Base-by-base conservation (phyloP, 1,140 invertebrate genomes). In the Pectinophora gossypiella region DNA sequence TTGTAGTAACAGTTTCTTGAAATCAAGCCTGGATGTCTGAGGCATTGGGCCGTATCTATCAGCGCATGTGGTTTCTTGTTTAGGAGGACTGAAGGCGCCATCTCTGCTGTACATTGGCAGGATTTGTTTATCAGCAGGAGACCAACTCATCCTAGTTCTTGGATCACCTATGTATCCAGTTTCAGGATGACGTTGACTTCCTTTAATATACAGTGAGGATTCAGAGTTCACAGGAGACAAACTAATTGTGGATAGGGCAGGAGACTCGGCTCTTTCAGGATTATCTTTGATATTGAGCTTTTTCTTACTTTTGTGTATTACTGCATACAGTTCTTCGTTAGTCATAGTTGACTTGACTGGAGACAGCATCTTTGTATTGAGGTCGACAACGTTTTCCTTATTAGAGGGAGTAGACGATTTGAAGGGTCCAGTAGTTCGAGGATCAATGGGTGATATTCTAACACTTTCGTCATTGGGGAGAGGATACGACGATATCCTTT, bases 281-380 rank as follows among this genome's bases (percentile, higher is more conserved):
- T 78, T 85, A 56, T 91, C 90, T 65, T 89, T 91, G 50, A 93
- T 93, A 61, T 93, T 94, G 27, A 94, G 86, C 64, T 92, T 91
- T 70, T 92, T 93, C 69, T 94, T 94, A 38, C 92, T 94, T 76
- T 94, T 94, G 68, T 95, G 93, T 47, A 95, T 95, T 9, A 93
- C 92, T 3, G 93, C 92, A 60, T 94, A 95, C 0, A 95, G 72
- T 70, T 94, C 93, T 72, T 94, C 93, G 56, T 93, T 93, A 0
- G 92, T 93, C 91, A 94, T 93, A 1, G 91, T 92, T 12, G 92
- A 92, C 79, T 92, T 93, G 16, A 91, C 90, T 0, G 92, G 92
- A 1, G 92, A 93, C 3, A 92, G 64, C 44, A 91, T 62, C 35
- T 76, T 85, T 0, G 76, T 67, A 44, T 54, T 69, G 1, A 87